A percentile compares a stretch with the other conserved stretches of the same genome.
phyloP scores from a whole-genome alignment of 2,888 invertebrate genomes.

The Scaptomyza cyrtandrae region DNA sequence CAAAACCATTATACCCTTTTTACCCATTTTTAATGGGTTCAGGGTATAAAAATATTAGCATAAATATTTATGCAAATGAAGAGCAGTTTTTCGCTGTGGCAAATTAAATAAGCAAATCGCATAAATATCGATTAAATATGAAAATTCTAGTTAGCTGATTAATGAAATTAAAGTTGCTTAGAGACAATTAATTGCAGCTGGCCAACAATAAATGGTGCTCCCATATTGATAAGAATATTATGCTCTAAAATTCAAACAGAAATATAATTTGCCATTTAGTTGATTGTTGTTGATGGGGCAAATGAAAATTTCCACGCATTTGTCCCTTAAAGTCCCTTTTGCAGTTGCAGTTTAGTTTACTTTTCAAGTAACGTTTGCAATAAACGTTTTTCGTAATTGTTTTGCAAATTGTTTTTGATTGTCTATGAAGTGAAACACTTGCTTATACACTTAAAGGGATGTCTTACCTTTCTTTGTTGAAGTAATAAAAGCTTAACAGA shows the following conservation, averaged over 20 bases:
- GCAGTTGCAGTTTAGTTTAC: not conserved
- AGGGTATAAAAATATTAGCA: no score
- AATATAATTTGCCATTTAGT: slow-evolving; percentile 1
- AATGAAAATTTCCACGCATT: not conserved
- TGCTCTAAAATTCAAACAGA: not conserved
- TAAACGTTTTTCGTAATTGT: slow-evolving; percentile 42
- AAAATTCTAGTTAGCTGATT: not conserved
- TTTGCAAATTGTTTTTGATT: slow-evolving; percentile 52
- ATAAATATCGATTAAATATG: not conserved
- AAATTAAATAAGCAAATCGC: not conserved
- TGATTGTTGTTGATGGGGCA: not conserved
- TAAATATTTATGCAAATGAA: not conserved
- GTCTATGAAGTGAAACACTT: slow-evolving; percentile 19
- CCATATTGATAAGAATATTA: not conserved
- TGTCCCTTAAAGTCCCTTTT: slow-evolving; percentile 2
- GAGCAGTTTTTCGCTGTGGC: not conserved
- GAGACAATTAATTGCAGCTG: slow-evolving; percentile 8
- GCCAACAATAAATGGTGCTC: slow-evolving; percentile 1
- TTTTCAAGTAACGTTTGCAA: not conserved
- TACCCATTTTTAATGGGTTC: no score
- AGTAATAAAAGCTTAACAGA: no score
- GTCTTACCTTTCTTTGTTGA: not conserved
- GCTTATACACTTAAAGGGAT: slow-evolving; percentile 31
- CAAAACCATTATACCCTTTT: no score
- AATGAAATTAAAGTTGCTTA: slow-evolving; percentile 6